Evolutionary conservation across 23 tunicate genomes (phyloP), one percentile per base, ranked within the genome.

Genomic region (Trididemnum miniatum): DNA sequence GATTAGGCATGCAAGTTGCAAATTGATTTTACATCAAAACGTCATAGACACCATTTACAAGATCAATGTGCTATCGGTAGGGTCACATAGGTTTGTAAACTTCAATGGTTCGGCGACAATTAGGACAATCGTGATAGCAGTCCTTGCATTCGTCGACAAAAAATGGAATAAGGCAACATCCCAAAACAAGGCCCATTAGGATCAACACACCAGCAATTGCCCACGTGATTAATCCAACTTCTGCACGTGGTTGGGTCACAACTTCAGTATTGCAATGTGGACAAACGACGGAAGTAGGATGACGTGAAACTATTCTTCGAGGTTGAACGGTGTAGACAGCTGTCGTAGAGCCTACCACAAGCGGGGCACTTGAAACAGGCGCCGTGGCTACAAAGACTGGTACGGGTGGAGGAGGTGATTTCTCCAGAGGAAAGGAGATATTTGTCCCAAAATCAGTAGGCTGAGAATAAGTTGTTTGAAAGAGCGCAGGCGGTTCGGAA

Each of bases 141-240:
- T 85, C 89, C 34, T 85, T 83, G 57, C 81, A 85, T 54, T 85
- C 89, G 28, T 77, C 82, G 77, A 85, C 78, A 32, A 80, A 85
- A 65, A 85, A 85, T 26, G 89, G 89, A 29, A 85, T 85, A 7
- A 85, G 30, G 39, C 89, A 85, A 38, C 89, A 85, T 1, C 89
- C 89, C 20, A 85, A 83, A 83, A 83, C 77, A 44, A 44, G 54
- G 54, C 54, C 67, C 24, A 69, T 36, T 3, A 69, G 24, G 3
- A 74, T 38, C 80, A 74, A 3, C 4, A 36, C 12, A 25, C 80
- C 80, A 2, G 80, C 80, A 24, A 27, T 27, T 15, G 29, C 29
- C 80, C 80, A 74, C 4, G 80, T 74, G 59, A 39, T 5, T 29
- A 28, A 2, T 2, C 80, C 80, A 24, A 74, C 59, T 39, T 74